A percentile compares a stretch with the other conserved stretches of the same genome.
Evolutionary conservation across 2,113 vertebrate genomes (phyloP).

Genomic region (Takifugu bimaculatus): DNA sequence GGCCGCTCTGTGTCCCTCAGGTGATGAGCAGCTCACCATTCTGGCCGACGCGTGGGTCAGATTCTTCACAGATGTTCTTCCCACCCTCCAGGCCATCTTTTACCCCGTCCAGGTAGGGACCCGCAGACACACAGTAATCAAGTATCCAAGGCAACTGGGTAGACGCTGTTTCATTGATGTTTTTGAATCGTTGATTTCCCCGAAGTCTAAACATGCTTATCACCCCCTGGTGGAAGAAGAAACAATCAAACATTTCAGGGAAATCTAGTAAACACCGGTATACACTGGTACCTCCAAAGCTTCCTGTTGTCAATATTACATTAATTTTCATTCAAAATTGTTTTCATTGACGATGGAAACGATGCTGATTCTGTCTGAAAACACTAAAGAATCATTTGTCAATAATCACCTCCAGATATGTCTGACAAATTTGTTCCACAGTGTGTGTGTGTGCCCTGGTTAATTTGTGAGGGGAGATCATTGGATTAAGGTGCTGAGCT

Average conservation of each 20-base stretch:
- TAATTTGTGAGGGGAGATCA: neutral
- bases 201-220: too few relatives aligned
- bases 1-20: constrained; percentile 52
- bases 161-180: too few relatives aligned
- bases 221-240: too few relatives aligned
- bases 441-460: neutral
- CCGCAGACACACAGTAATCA: constrained; percentile 2
- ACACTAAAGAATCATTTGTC: neutral
- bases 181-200: too few relatives aligned
- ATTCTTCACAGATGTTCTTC: constrained; percentile 92
- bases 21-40: constrained; percentile 79
- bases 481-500: neutral
- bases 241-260: too few relatives aligned
- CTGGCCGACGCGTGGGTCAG: constrained; percentile 86
- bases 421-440: neutral
- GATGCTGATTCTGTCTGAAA: neutral
- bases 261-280: too few relatives aligned
- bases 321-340: too few relatives aligned
- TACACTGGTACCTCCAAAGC: too few relatives aligned
- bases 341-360: too few relatives aligned
- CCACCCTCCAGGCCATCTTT: constrained; percentile 94
- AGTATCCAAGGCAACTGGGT: too few relatives aligned
- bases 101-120: constrained; percentile 87
- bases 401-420: neutral
- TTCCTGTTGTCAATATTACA: too few relatives aligned